Evolutionary conservation across 1,140 invertebrate species (phyloP), one percentile per base, ranked within the genome.

Genomic region (Euura saliciscinereae): DNA sequence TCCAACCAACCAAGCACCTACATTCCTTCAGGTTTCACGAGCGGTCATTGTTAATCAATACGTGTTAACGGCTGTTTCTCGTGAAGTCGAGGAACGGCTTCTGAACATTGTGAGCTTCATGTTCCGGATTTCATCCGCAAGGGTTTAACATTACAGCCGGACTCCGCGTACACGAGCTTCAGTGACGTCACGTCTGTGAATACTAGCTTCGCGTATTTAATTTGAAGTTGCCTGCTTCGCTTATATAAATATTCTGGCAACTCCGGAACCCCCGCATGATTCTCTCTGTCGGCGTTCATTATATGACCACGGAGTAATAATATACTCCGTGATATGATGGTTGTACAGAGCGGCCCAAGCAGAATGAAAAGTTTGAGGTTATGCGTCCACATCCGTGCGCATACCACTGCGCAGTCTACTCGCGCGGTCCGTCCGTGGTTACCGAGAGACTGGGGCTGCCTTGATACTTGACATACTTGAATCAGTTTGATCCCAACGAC

Each of bases 281-380:
- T 59, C 10, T 59, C 6, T 59, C 28, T 6, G 10, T 59, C 8
- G 10, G 5, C 3, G 0, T 6, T 59, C 6, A 59, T 8, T 4
- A 59, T 28, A 28, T 28, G 28, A 28, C 28, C 0, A 1, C 28
- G 73, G 94, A 95, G 78, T 87, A 93, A 90, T 1, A 94, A 94
- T 83, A 71, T 94, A 2, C 83, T 91, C n/a, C 75, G 94, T 8
- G 93, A 93, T 11, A 81, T 93, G 71, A 88, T 90, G 4, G 8
- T 59, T 59, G 28, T 28, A 28, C 28, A 28, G 28, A 28, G 28
- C 28, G 28, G 28, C 28, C 28, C 28, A 28, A 28, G 42, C 46
- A 43, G 66, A 69, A 73, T 43, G 28, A 28, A n/a, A 66, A 43
- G 46, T 66, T 72, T 68, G 2, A 28, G 28, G 28, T 28, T 28